Evolutionary conservation across 2,797 vertebrate genomes (phyloP), one percentile per base, ranked within the genome.

Genomic region (Myotis daubentonii): DNA sequence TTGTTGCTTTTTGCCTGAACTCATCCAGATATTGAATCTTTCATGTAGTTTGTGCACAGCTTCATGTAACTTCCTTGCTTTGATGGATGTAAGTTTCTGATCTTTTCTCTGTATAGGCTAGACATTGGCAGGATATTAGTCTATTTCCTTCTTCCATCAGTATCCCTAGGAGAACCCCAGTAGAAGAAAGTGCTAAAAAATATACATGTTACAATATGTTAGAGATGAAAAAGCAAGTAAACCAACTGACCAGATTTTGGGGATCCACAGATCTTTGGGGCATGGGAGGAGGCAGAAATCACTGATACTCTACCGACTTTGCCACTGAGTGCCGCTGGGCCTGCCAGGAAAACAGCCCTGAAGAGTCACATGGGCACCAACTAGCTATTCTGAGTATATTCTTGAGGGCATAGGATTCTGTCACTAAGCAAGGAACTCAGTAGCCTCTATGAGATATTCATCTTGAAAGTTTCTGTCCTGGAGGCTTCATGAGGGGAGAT

Each of bases 1-100:
- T 51, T 55, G 62, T 96, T 94, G 25, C 36, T 30, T 94, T 92
- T 84, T 96, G 38, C 55, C 36, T 70, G n/a, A 30, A 23, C 28
- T 41, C 13, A 83, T 84, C 19, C 47, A 75, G 16, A 41, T n/a
- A 11, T 53, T 81, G 57, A 71, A 57, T 89, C 44, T 89, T 55
- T 75, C 23, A 2, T 71, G 55, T 49, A 71, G 36, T 86, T 83
- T 79, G 20, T 71, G 19, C 51, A 70, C 23, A 80, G 57, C 33
- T 88, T 70, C 78, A 41, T 28, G 65, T 47, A 55, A 33, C 75
- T 87, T 95, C 23, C 66, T 94, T 66, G 49, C 47, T 86, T 90
- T 57, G 79, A 89, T 6, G 6, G 17, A 55, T n/a, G 22, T 17
- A 89, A 51, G 17, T 81, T 71, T 90, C 75, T 79, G 16, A 13